Evolutionary conservation across 2,888 invertebrate genomes (phyloP).

Genomic region (Dinocampus coccinellae): DNA sequence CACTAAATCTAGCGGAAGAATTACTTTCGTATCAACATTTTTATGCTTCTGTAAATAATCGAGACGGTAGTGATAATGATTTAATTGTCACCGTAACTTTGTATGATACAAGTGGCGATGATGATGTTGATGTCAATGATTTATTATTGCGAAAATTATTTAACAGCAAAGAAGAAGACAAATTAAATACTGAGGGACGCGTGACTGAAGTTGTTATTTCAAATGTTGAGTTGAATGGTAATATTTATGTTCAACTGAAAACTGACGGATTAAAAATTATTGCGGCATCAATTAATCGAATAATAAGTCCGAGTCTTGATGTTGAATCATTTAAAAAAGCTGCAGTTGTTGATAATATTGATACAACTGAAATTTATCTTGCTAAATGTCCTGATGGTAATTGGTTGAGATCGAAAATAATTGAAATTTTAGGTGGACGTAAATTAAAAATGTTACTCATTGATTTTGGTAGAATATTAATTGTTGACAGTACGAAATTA

Average conservation of each 20-base stretch:
- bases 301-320: constrained; percentile 31
- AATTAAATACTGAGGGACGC: constrained; percentile 42
- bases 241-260: constrained; percentile 68
- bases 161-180: constrained; percentile 61
- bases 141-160: constrained; percentile 70
- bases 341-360: constrained; percentile 36
- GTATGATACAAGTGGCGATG: constrained; percentile 76
- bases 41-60: constrained; percentile 71
- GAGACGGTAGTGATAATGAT: constrained; percentile 67
- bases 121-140: constrained; percentile 77
- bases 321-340: constrained; percentile 41
- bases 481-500: constrained; percentile 67
- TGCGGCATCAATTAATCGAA: constrained; percentile 54
- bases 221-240: constrained; percentile 67
- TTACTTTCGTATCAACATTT: constrained; percentile 72
- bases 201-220: constrained; percentile 65
- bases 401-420: constrained; percentile 71
- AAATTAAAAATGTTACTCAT: constrained; percentile 71
- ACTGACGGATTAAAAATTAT: constrained; percentile 62
- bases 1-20: constrained; percentile 63
- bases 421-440: constrained; percentile 65
- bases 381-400: constrained; percentile 66
- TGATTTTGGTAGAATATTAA: constrained; percentile 71
- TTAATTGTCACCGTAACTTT: constrained; percentile 73
- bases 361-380: constrained; percentile 70